Percentiles rank a stretch among this genome's conserved stretches.
These are phyloP conservation scores for Tetrax tetrax DNA, from an alignment of 2,113 vertebrate genomes.

Conservation along the genomic window DNA sequence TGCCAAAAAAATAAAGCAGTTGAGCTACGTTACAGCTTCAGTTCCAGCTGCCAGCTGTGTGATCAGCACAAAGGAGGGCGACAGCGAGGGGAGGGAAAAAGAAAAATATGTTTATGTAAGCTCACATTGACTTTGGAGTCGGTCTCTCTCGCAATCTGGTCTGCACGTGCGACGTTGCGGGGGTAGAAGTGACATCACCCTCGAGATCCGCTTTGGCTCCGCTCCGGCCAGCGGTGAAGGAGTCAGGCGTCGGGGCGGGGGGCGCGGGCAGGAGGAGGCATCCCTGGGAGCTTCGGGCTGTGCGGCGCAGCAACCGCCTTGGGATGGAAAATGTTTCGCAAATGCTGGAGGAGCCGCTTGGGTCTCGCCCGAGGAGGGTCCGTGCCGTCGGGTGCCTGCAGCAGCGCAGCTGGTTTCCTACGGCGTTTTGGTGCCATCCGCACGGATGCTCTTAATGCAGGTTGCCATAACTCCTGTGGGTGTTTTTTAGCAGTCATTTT, in stretches of 20 bases:
- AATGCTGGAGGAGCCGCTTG: not conserved
- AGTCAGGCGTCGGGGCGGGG: rapidly evolving
- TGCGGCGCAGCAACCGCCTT: rapidly evolving
- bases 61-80: slow-evolving; percentile 9
- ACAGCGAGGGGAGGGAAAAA: not conserved
- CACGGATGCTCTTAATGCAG: not conserved
- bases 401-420: rapidly evolving
- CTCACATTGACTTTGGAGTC: not conserved
- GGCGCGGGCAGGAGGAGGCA: not conserved
- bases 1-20: not conserved
- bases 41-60: not conserved
- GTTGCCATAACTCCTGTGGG: rapidly evolving
- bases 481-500: not conserved
- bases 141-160: not conserved
- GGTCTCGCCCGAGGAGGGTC: not conserved
- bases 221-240: not conserved
- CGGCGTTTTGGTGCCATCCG: not conserved
- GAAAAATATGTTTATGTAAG: not conserved
- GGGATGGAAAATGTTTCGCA: not conserved
- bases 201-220: not conserved
- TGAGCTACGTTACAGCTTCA: not conserved
- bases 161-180: not conserved
- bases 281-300: not conserved
- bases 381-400: rapidly evolving
- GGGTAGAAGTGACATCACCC: not conserved